These are phyloP conservation scores for Zoanthus sociatus DNA, from an alignment of 92 coral and sea anemone genomes.

Conservation along the genomic window DNA sequence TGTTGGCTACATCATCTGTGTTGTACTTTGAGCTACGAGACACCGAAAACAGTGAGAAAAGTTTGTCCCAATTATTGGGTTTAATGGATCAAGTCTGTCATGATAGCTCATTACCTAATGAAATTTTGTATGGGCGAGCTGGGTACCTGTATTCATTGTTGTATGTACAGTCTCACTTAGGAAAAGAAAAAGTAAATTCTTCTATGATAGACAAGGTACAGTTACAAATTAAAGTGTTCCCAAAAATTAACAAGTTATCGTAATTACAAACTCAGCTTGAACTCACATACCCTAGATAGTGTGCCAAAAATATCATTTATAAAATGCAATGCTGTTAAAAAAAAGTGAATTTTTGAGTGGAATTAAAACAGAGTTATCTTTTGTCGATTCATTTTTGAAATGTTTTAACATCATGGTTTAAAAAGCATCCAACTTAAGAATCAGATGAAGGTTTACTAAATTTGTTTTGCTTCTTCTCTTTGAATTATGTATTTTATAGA, in stretches of 20 bases:
- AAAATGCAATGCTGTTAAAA: too few relatives aligned
- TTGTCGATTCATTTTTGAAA: too few relatives aligned
- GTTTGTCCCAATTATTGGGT: slow-evolving; percentile 64
- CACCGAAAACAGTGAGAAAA: slow-evolving; percentile 67
- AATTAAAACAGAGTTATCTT: too few relatives aligned
- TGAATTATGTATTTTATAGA: too few relatives aligned
- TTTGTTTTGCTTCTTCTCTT: too few relatives aligned
- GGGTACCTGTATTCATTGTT: slow-evolving; percentile 89
- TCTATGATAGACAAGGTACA: slow-evolving; percentile 78
- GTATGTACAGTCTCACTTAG: slow-evolving; percentile 78
- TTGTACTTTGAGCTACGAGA: slow-evolving; percentile 75
- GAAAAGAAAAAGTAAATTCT: slow-evolving; percentile 66
- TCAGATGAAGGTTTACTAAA: too few relatives aligned
- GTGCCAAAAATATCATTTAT: too few relatives aligned
- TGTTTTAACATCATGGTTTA: too few relatives aligned
- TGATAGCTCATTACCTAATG: slow-evolving; percentile 88
- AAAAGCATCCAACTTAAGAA: too few relatives aligned
- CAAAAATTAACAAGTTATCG: not conserved
- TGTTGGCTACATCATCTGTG: slow-evolving; percentile 80
- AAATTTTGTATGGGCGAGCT: slow-evolving; percentile 92
- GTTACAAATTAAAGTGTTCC: not conserved
- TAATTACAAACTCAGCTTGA: too few relatives aligned
- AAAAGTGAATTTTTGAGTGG: too few relatives aligned
- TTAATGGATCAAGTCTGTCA: slow-evolving; percentile 81
- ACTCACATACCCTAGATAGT: too few relatives aligned